Conservation (phyloP, 2,797 vertebrate genomes). For the Cossypha polioptera region DNA sequence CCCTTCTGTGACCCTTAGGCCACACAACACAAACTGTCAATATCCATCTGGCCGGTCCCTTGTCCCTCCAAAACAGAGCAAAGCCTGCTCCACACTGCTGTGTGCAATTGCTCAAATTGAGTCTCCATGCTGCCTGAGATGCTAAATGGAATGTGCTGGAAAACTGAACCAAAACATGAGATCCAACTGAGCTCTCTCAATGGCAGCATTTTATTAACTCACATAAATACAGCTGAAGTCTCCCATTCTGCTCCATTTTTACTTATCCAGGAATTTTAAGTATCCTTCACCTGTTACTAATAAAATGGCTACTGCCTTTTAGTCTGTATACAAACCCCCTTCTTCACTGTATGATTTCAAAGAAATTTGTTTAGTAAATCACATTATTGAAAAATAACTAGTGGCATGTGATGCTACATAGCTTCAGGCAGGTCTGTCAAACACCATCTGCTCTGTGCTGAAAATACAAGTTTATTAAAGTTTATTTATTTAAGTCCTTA, state of each 20-base stretch:
- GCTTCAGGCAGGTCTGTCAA: conserved; percentile 61
- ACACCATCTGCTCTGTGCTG: conserved; percentile 66
- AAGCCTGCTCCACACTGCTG: neutral
- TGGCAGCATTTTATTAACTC: neutral
- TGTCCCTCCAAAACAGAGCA: neutral
- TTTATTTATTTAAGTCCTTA: conserved; percentile 72
- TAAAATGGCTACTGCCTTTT: neutral
- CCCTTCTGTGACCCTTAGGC: conserved; percentile 14
- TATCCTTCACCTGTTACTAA: neutral
- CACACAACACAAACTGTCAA: neutral
- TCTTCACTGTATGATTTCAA: neutral
- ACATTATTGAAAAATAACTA: conserved; percentile 51
- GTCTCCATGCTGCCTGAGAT: neutral
- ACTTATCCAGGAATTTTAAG: neutral
- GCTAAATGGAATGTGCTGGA: neutral
- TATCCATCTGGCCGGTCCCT: neutral
- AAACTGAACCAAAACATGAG: neutral
- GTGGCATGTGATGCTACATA: conserved; percentile 38
- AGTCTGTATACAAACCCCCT: neutral
- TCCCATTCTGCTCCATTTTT: neutral
- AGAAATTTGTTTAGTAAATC: conserved; percentile 60
- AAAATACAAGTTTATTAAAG: conserved; percentile 70
- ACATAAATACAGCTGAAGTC: neutral
- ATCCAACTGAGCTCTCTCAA: neutral
- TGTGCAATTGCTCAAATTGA: neutral